phyloP scores from a whole-genome alignment of 2,888 invertebrate species.

The Watsonalla cultraria region DNA sequence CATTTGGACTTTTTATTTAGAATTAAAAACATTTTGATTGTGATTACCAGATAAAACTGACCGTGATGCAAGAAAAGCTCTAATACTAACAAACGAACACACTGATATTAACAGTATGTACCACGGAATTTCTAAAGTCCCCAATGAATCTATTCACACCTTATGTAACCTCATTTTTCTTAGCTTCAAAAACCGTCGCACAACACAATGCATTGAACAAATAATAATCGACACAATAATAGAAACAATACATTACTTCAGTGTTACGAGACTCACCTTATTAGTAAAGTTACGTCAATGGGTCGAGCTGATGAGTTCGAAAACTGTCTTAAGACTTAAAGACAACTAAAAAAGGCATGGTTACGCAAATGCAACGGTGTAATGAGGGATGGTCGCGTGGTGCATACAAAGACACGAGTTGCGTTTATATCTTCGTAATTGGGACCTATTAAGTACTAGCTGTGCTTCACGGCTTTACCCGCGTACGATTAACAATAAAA shows the following conservation, averaged over 20 bases:
- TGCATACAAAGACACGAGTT: conserved; percentile 31
- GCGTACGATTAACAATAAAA: no score
- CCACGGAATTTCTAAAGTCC: no score
- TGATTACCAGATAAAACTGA: no score
- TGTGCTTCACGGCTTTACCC: no score
- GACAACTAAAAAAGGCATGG: conserved; percentile 24
- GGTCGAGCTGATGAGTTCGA: conserved; percentile 24
- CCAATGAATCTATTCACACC: no score
- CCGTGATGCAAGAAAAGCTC: no score
- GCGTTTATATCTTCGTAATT: conserved; percentile 3
- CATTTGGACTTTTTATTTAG: no score
- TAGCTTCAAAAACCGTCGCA: background rate
- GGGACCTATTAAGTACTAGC: background rate
- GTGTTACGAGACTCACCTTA: conserved; percentile 15
- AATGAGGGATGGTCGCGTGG: conserved; percentile 36
- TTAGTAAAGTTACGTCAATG: conserved; percentile 32
- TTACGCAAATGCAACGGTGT: conserved; percentile 35
- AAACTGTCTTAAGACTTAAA: conserved; percentile 19
- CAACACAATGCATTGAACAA: background rate
- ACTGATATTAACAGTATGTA: no score
- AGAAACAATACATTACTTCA: background rate
- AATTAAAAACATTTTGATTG: no score
- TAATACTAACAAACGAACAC: no score
- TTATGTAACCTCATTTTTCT: background rate
- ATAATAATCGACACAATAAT: background rate